Evolutionary conservation across 2,113 vertebrate genomes (phyloP).

Genomic region (Falcunculus frontatus): DNA sequence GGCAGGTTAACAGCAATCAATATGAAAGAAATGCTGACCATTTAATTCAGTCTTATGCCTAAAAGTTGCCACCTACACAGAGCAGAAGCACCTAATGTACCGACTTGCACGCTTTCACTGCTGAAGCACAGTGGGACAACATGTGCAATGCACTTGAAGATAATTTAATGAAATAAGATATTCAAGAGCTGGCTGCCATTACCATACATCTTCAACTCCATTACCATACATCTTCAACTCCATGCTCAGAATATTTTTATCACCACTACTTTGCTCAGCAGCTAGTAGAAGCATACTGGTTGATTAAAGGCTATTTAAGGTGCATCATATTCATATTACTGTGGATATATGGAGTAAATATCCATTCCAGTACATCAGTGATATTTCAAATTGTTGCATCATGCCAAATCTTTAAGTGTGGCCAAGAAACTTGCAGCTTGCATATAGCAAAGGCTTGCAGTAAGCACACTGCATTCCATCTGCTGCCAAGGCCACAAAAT

Average conservation of each 20-base stretch:
- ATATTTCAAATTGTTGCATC: conserved; percentile 27
- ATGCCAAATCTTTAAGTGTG: conserved; percentile 21
- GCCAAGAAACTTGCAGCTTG: conserved; percentile 16
- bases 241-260: conserved; percentile 3
- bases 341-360: conserved; percentile 32
- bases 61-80: neutral
- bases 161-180: neutral
- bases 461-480: conserved; percentile 23
- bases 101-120: neutral
- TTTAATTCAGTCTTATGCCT: neutral
- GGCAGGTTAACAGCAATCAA: neutral
- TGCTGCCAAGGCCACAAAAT: conserved; percentile 18
- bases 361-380: neutral
- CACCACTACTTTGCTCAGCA: conserved; percentile 12
- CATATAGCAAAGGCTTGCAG: neutral
- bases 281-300: neutral
- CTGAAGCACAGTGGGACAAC: neutral
- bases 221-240: neutral
- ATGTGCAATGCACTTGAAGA: accelerated
- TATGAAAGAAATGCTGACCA: neutral
- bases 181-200: neutral
- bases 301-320: conserved; percentile 40
- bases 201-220: neutral
- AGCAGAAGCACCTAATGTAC: neutral
- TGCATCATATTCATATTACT: conserved; percentile 41